Evolutionary conservation across 1,140 invertebrate genomes (phyloP).

Genomic region (Ceratitis capitata): DNA sequence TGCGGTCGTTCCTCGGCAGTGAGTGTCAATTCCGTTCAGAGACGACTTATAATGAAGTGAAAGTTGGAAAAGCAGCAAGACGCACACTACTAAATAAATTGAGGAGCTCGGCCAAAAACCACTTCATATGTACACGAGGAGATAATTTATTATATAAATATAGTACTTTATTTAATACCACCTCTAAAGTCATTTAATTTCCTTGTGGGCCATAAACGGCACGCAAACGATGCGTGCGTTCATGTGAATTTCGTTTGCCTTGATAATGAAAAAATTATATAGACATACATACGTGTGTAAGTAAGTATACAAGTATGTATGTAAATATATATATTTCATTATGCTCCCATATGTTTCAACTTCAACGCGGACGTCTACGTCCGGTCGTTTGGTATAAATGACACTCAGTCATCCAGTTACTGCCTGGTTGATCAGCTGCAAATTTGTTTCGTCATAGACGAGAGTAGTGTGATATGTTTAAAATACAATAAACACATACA

Average conservation of each 20-base stretch:
- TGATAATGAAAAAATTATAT: conserved; percentile 19
- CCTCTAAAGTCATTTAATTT: background rate
- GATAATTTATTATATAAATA: too few relatives aligned
- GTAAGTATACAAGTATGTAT: background rate
- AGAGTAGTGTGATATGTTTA: background rate
- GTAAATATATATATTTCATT: background rate
- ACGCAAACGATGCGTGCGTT: conserved; percentile 15
- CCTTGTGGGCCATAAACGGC: background rate
- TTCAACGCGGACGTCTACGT: background rate
- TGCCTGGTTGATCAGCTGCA: too few relatives aligned
- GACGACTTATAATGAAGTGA: too few relatives aligned
- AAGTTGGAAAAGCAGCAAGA: too few relatives aligned
- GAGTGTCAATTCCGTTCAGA: too few relatives aligned
- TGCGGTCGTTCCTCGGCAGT: too few relatives aligned
- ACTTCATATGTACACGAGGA: too few relatives aligned
- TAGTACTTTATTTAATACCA: background rate
- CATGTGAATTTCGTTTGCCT: background rate
- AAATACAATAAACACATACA: too few relatives aligned
- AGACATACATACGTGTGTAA: background rate
- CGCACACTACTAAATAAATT: too few relatives aligned
- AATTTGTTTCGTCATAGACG: background rate
- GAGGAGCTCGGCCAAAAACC: too few relatives aligned
- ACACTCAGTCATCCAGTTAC: background rate
- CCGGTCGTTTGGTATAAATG: background rate
- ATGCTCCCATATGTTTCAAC: background rate